Conservation (phyloP, 1,140 invertebrate species). For the Cotesia chilonis region DNA sequence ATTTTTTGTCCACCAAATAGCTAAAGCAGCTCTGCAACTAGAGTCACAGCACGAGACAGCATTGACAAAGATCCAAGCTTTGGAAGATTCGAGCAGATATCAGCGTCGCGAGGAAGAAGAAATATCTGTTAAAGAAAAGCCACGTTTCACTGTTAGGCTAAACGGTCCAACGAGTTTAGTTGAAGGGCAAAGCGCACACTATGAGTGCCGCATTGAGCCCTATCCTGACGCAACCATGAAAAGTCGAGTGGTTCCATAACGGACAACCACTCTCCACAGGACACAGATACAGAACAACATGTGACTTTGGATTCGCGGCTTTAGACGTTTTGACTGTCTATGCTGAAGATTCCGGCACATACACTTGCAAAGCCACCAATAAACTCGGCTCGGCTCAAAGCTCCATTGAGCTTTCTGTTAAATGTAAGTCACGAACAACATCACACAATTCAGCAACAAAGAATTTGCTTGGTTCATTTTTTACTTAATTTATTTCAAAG, state of each 20-base stretch:
- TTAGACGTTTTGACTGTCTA: conserved; percentile 92
- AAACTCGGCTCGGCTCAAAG: conserved; percentile 83
- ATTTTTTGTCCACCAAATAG: conserved; percentile 56
- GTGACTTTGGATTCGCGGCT: conserved; percentile 95
- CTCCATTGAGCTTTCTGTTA: conserved; percentile 81
- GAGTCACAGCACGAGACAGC: conserved; percentile 92
- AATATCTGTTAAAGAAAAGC: conserved; percentile 80
- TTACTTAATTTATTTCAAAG: not conserved
- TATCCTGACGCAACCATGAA: conserved; percentile 92
- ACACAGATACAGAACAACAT: conserved; percentile 89
- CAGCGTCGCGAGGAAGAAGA: conserved; percentile 85
- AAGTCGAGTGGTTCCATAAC: conserved; percentile 95
- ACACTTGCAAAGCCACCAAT: conserved; percentile 90
- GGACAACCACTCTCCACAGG: conserved; percentile 90
- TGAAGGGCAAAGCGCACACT: conserved; percentile 91
- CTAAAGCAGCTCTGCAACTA: conserved; percentile 83
- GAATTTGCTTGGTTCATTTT: conserved; percentile 18
- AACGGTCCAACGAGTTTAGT: conserved; percentile 82
- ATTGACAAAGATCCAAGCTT: conserved; percentile 83
- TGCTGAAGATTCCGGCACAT: conserved; percentile 92
- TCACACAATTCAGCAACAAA: conserved; percentile 7
- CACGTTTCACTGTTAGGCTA: conserved; percentile 85
- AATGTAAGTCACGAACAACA: conserved; percentile 72
- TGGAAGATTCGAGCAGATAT: conserved; percentile 85
- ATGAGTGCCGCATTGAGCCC: conserved; percentile 95